Percentiles rank a stretch among this genome's conserved stretches.
phyloP scores from a whole-genome alignment of 1,140 invertebrate species.

The Octopus sinensis region DNA sequence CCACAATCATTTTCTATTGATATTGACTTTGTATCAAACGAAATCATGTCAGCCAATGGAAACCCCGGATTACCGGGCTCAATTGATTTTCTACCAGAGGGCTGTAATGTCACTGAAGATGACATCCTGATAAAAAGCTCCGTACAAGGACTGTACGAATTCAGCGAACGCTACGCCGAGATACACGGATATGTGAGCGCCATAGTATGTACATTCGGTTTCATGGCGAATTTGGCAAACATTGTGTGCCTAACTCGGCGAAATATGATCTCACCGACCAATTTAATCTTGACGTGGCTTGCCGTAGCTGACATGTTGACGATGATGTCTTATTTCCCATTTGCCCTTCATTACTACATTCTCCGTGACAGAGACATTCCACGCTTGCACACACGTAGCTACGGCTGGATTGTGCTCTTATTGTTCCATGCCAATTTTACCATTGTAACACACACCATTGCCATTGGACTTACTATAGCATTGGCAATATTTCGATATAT shows the following conservation, averaged over 20 bases:
- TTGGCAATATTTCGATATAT: conserved; percentile 91
- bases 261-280: conserved; percentile 80
- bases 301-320: conserved; percentile 83
- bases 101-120: background rate
- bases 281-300: conserved; percentile 77
- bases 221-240: conserved; percentile 83
- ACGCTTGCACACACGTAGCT: conserved; percentile 30
- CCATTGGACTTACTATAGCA: conserved; percentile 88
- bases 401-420: conserved; percentile 46
- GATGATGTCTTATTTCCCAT: conserved; percentile 84
- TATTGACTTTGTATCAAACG: no score
- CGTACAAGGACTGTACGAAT: conserved; percentile 22
- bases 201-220: conserved; percentile 80
- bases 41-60: no score
- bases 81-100: background rate
- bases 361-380: conserved; percentile 34
- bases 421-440: conserved; percentile 66
- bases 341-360: conserved; percentile 67
- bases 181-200: conserved; percentile 72
- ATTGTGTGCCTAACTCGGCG: conserved; percentile 84
- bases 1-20: no score
- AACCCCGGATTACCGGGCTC: no score
- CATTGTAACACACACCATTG: conserved; percentile 84
- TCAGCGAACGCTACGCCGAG: conserved; percentile 46
- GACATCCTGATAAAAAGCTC: background rate